Evolutionary conservation across 2,888 invertebrate genomes (phyloP), one percentile per base, ranked within the genome.

Genomic region (Pandemis heparana): DNA sequence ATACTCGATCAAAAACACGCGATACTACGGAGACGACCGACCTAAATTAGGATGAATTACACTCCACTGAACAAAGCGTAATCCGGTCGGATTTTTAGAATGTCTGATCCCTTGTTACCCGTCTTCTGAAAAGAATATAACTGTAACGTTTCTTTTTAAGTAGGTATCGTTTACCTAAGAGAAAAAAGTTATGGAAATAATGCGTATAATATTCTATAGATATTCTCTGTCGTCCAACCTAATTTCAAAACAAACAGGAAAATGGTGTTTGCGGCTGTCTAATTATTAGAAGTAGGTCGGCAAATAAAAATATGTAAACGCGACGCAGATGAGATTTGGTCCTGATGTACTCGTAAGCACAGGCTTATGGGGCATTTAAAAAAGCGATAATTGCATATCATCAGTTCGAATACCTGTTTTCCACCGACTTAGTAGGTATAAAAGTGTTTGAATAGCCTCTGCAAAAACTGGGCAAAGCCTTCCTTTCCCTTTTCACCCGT

Each of bases 1-100:
- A 72, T 66, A 67, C 62, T 72, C 71, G 67, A 67, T 72, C 71
- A 72, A 72, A 71, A 72, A 66, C 64, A 71, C 48, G 61, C 71
- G 67, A 53, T 72, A 53, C 41, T 23, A 56, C 14, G 62, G 61
- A 61, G 53, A 14, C 61, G 61, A 53, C 61, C 61, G 61, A 53
- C 61, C 46, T 62, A 62, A 56, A 72, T 67, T 67, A 62, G 71
- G 66, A 67, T 67, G 48, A 56, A 67, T 72, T 67, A 56, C 67
- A 67, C 62, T 67, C 38, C 62, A 39, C 56, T 56, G 67, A 68
- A 63, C 67, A 63, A 68, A 68, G 62, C 62, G 53, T 53, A 53
- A 67, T 56, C 38, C 23, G 32, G 62, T 12, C 62, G 41, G n/a
- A 18, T 43, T 72, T 46, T 70, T 32, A 41, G 10, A 10, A 23